Conservation (phyloP, 2,888 invertebrate species). For the Eristalis intricaria region DNA sequence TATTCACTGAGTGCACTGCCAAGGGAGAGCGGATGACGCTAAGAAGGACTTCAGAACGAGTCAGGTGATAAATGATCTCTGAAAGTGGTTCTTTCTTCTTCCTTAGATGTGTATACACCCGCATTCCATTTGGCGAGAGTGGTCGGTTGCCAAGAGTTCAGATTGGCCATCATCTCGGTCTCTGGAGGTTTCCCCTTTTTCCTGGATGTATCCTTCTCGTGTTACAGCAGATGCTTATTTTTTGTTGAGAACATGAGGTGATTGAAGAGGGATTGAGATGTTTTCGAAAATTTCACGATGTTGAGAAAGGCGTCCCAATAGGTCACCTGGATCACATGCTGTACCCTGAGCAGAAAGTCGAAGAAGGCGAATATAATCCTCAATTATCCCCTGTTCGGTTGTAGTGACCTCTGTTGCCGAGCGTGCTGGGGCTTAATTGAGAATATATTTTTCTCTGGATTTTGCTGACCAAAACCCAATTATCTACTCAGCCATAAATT, state of each 20-base stretch:
- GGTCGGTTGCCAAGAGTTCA: conserved; percentile 7
- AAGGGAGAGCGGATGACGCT: background rate
- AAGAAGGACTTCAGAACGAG: background rate
- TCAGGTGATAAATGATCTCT: conserved; percentile 57
- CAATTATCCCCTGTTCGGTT: conserved; percentile 15
- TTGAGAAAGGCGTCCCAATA: too few species aligned
- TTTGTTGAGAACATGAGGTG: background rate
- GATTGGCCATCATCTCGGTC: conserved; percentile 47
- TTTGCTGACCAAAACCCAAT: conserved; percentile 6
- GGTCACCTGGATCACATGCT: conserved; percentile 1
- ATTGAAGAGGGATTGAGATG: background rate
- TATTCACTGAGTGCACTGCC: conserved; percentile 4
- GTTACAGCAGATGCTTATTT: background rate
- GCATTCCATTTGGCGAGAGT: conserved; percentile 21
- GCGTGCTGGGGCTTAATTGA: conserved; percentile 35
- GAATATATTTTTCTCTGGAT: conserved; percentile 1
- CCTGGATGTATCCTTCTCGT: background rate
- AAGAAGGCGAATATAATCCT: conserved; percentile 14
- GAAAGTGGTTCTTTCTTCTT: conserved; percentile 6
- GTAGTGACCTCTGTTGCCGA: background rate
- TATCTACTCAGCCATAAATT: conserved; percentile 17
- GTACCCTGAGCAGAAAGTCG: background rate
- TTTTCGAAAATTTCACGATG: background rate
- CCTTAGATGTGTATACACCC: background rate
- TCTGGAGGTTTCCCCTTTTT: conserved; percentile 20